Base-by-base conservation (phyloP, 2,113 vertebrate species). In the Ceratotherium simum region DNA sequence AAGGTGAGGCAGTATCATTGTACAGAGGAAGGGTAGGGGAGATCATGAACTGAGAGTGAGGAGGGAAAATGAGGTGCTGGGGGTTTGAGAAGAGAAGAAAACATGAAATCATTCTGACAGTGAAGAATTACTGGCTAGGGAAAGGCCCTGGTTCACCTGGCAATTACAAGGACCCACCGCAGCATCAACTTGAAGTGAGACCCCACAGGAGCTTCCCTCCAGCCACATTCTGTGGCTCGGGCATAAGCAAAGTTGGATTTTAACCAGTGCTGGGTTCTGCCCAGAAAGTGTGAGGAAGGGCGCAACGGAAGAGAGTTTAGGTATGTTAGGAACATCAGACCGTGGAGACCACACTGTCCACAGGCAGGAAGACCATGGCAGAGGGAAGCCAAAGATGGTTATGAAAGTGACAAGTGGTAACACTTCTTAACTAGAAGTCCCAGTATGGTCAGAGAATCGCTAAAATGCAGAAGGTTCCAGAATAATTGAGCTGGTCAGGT, bases 321-420 rank as follows among this genome's bases (percentile, higher is more conserved):
- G 67, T 0, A 0, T 0, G 6, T 9, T 11, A 5, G 10, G 54
- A 31, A 7, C 36, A 11, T 1, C 8, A 0, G 64, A 1, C 21
- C 8, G 0, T 0, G 0, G 7, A 11, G 46, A 21, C 67, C 29
- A 10, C 3, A 1, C 31, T 21, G 42, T 3, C 13, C 0, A 0
- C 29, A 17, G 4, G n/a, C 62, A 69, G 67, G 10, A 58, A 25
- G 9, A 23, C 23, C 23, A 0, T 11, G 62, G 62, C 31, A 56
- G 23, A n/a, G 75, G 54, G 36, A 12, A 39, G n/a, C 25, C 7
- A 36, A 42, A 21, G n/a, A 13, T 0, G 8, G 48, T 3, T 6
- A 3, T 0, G 12, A 14, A 14, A 3, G 36, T 4, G 27, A 29
- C 58, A 23, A 8, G 11, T 3, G n/a, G 29, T 0, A 7, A 64